Conservation (phyloP, 37 sponge, comb jelly and placozoan genomes). For the Dysidea cf. avara region DNA sequence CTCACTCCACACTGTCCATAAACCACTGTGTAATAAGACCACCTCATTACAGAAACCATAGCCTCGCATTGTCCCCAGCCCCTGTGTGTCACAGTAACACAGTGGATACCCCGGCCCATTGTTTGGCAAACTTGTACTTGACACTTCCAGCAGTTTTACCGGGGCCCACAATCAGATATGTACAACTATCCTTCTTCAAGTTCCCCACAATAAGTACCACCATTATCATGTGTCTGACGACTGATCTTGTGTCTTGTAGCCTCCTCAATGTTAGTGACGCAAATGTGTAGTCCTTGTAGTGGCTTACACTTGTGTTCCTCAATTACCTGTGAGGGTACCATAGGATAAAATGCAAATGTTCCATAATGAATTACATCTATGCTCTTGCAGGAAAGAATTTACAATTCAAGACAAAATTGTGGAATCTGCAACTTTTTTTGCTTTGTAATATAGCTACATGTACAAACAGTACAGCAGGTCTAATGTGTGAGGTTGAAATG, state of each 20-base stretch:
- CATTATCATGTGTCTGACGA: conserved; percentile 52
- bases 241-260: conserved; percentile 48
- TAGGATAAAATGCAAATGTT: too few relatives aligned
- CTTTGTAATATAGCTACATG: conserved; percentile 19
- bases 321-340: too few relatives aligned
- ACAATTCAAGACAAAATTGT: too few relatives aligned
- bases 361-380: background rate
- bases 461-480: too few relatives aligned
- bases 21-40: too few relatives aligned
- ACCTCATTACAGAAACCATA: too few relatives aligned
- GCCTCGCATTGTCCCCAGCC: too few relatives aligned
- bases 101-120: conserved; percentile 70
- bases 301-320: conserved; percentile 68
- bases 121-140: conserved; percentile 76
- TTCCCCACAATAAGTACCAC: conserved; percentile 83
- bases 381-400: background rate
- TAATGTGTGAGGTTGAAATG: too few relatives aligned
- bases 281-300: conserved; percentile 73
- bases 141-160: conserved; percentile 35
- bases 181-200: conserved; percentile 79
- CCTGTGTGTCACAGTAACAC: conserved; percentile 24
- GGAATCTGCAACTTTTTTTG: background rate
- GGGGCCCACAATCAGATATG: conserved; percentile 74
- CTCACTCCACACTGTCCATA: conserved; percentile 54
- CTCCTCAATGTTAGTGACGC: conserved; percentile 85